phyloP scores from a whole-genome alignment of 2,888 invertebrate species.

The Drosophila quasianomalipes region DNA sequence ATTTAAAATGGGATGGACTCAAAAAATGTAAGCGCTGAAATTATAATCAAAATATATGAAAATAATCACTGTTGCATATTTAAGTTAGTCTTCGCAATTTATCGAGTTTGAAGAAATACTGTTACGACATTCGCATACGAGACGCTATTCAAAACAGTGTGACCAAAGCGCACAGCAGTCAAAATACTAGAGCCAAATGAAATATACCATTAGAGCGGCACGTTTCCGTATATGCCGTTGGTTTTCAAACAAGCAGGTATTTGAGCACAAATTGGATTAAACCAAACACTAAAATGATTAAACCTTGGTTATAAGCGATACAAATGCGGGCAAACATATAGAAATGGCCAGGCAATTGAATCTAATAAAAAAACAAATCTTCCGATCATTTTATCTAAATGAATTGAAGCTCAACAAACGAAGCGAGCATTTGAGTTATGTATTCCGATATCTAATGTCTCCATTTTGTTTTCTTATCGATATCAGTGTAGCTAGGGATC shows the following conservation, averaged over 20 bases:
- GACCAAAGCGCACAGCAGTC: neutral
- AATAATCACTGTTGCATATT: neutral
- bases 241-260: neutral
- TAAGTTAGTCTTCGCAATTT: neutral
- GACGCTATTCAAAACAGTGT: constrained; percentile 2
- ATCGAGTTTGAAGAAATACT: neutral
- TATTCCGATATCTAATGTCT: neutral
- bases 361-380: neutral
- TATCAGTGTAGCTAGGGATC: neutral
- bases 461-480: constrained; percentile 1
- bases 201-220: neutral
- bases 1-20: neutral
- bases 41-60: neutral
- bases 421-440: neutral
- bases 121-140: neutral
- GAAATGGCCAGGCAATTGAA: neutral
- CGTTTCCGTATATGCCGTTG: neutral
- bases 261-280: neutral
- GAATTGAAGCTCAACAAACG: neutral
- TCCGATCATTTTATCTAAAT: neutral
- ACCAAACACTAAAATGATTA: neutral
- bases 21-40: neutral
- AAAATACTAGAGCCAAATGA: neutral
- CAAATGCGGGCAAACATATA: neutral
- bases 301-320: neutral